Evolutionary conservation across 2,888 invertebrate species (phyloP).

Genomic region (Dexiosoma caninum): DNA sequence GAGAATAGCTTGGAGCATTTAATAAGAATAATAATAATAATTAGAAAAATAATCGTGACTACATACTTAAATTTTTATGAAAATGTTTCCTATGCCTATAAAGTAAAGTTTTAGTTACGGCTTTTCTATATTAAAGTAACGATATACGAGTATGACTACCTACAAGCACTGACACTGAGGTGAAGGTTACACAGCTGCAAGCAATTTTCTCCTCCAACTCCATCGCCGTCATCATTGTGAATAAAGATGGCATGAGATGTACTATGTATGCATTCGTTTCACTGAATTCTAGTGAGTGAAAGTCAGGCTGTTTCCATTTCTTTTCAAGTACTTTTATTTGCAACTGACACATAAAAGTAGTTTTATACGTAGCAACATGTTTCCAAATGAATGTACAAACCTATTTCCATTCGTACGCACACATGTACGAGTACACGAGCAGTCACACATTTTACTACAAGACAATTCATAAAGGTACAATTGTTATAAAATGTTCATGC

Average conservation of each 20-base stretch:
- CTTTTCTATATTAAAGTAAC: no score
- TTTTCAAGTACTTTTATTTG: conserved; percentile 49
- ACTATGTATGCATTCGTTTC: conserved; percentile 34
- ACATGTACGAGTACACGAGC: neutral
- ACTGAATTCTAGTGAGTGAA: conserved; percentile 18
- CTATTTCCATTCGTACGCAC: no score
- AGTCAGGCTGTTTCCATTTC: conserved; percentile 29
- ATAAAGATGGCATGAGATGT: neutral
- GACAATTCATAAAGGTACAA: conserved; percentile 61
- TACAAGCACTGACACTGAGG: conserved; percentile 7
- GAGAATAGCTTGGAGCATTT: no score
- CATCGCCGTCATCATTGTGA: neutral
- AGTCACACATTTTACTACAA: conserved; percentile 2
- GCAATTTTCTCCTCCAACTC: neutral
- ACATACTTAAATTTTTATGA: no score
- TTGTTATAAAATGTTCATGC: conserved; percentile 39
- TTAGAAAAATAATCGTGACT: no score
- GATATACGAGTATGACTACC: no score
- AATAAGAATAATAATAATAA: no score
- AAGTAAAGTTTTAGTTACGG: no score
- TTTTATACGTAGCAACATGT: conserved; percentile 41
- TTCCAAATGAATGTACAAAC: no score
- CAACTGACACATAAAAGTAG: conserved; percentile 56
- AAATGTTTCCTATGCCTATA: no score
- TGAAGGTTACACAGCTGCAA: conserved; percentile 42